A percentile compares a stretch with the other conserved stretches of the same genome.
Evolutionary conservation across 2,113 vertebrate genomes (phyloP).

Genomic region (Myxocyprinus asiaticus): DNA sequence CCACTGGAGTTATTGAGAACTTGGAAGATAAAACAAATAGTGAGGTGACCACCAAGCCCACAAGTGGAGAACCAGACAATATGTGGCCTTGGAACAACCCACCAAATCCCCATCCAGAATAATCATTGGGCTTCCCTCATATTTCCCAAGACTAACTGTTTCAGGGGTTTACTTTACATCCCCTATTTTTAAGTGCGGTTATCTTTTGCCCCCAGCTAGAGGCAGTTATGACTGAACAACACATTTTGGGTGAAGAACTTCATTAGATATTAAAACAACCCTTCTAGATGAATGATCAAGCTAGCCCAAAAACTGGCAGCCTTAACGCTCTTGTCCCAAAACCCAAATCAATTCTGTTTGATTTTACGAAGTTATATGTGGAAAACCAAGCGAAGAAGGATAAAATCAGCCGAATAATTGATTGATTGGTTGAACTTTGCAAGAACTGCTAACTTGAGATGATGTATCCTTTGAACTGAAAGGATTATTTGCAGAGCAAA

Average conservation of each 20-base stretch:
- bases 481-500: slow-evolving; percentile 32
- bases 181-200: slow-evolving; percentile 36
- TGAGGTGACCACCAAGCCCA: slow-evolving; percentile 42
- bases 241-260: slow-evolving; percentile 34
- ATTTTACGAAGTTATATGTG: slow-evolving; percentile 26
- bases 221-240: slow-evolving; percentile 23
- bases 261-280: slow-evolving; percentile 44
- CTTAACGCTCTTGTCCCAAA: neutral
- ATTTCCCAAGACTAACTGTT: slow-evolving; percentile 42
- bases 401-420: slow-evolving; percentile 14
- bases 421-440: slow-evolving; percentile 42
- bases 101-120: slow-evolving; percentile 41
- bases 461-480: slow-evolving; percentile 31
- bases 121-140: slow-evolving; percentile 42
- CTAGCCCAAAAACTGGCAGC: neutral
- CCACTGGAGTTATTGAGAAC: slow-evolving; percentile 21
- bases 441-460: slow-evolving; percentile 27
- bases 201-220: slow-evolving; percentile 26
- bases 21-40: slow-evolving; percentile 40
- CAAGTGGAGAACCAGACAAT: slow-evolving; percentile 50
- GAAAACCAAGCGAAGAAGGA: neutral
- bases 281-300: neutral
- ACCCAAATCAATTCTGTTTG: slow-evolving; percentile 23
- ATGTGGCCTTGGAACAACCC: slow-evolving; percentile 34
- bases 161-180: slow-evolving; percentile 16